Base-by-base conservation (phyloP, 2,113 vertebrate species). In the Corynorhinus townsendii region DNA sequence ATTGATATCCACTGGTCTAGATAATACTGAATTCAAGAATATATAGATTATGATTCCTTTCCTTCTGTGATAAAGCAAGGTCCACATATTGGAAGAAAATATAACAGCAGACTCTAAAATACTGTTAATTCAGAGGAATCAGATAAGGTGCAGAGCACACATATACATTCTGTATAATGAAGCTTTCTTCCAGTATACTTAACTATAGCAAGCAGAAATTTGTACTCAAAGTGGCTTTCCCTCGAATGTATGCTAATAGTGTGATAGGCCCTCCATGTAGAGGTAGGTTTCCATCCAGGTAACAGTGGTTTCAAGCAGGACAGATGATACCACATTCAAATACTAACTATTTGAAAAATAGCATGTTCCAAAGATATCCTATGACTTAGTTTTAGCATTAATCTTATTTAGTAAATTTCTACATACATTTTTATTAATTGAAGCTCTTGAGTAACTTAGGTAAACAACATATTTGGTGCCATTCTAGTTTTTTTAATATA, bases 171-270 rank as follows among this genome's bases (percentile, higher is more conserved):
- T n/a, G 19, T 22, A 19, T 19, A 35, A 3, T 49, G 10, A 6
- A 33, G 14, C n/a, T 79, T 28, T 22, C 28, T 68, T 11, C 6
- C 10, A 16, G 2, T 19, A 20, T 62, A 38, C 91, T 83, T 19
- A 26, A 54, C 3, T 47, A 75, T 20, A 54, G 9, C 1, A 45
- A n/a, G 8, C 24, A 19, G 47, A 66, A 40, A 30, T 28, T 19
- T 2, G 8, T 4, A 4, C 28, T 71, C 7, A 0, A 0, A 28
- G 45, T 19, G 4, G 6, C 47, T 64, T 76, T n/a, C 1, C 2
- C 4, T 43, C 15, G 17, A 30, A 35, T 5, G 10, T 47, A 20
- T 5, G 12, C 6, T 16, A 56, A 20, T 26, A 47, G 9, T 5
- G 4, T 8, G 22, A 4, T 7, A 11, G 5, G 28, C 8, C 43